phyloP scores from a whole-genome alignment of 2,888 invertebrate genomes.

The Enchytraeus crypticus region DNA sequence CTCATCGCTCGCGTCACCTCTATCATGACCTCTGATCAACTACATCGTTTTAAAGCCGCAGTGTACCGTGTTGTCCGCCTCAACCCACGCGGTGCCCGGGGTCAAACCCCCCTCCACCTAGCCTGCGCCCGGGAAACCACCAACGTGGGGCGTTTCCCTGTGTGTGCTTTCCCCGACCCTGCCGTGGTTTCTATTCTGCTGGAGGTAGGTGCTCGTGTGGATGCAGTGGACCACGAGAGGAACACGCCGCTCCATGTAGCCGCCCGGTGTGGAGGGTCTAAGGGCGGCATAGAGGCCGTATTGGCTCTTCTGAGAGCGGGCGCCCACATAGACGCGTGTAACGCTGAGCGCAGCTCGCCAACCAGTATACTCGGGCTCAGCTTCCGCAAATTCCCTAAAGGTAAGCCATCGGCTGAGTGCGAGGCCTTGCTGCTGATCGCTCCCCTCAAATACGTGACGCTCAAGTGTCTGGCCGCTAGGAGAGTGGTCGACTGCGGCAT shows the following conservation, averaged over 20 bases:
- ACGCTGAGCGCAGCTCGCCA: conserved; percentile 37
- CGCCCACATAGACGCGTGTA: conserved; percentile 68
- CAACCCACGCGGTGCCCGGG: conserved; percentile 52
- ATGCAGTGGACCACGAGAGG: conserved; percentile 69
- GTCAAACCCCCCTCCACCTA: conserved; percentile 58
- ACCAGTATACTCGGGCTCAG: too few relatives aligned
- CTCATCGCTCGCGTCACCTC: conserved; percentile 41
- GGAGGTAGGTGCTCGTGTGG: conserved; percentile 72
- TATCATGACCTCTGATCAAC: conserved; percentile 33
- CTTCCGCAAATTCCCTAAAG: too few relatives aligned
- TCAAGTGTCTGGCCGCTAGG: conserved; percentile 45
- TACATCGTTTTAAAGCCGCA: conserved; percentile 57
- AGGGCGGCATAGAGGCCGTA: conserved; percentile 64
- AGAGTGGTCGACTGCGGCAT: conserved; percentile 62
- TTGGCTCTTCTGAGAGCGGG: conserved; percentile 67
- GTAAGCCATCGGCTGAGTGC: conserved; percentile 39
- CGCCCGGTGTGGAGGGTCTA: conserved; percentile 63
- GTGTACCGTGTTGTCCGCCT: conserved; percentile 70
- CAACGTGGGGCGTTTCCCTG: conserved; percentile 60
- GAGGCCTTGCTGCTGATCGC: conserved; percentile 43
- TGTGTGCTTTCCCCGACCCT: conserved; percentile 64
- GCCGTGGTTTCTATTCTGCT: conserved; percentile 57
- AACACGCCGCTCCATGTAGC: conserved; percentile 81
- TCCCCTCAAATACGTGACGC: conserved; percentile 38
- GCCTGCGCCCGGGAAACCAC: conserved; percentile 72